Conservation (phyloP, 2,113 vertebrate genomes). For the Mustela lutreola region DNA sequence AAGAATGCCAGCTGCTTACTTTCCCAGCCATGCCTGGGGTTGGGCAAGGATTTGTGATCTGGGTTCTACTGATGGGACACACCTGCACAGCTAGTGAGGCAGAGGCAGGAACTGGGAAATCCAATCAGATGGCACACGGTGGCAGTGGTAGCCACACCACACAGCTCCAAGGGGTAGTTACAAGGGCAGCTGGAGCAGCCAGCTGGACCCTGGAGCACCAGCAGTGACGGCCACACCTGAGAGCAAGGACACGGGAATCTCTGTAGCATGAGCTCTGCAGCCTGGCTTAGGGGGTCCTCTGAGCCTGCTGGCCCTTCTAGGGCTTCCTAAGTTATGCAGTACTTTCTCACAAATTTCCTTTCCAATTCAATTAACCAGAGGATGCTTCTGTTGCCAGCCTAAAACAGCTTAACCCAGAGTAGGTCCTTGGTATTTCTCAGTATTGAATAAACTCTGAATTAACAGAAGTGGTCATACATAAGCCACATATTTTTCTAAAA, state of each 20-base stretch:
- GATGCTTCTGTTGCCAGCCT: neutral
- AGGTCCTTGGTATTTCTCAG: neutral
- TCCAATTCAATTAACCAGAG: neutral
- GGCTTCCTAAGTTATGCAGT: neutral
- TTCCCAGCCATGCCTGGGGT: neutral
- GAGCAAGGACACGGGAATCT: accelerated
- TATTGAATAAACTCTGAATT: neutral
- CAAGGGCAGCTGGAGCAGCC: neutral
- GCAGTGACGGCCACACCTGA: neutral
- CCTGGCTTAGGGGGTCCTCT: neutral
- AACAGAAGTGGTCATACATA: neutral
- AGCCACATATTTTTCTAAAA: neutral
- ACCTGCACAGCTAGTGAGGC: neutral
- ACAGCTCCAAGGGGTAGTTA: neutral
- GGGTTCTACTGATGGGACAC: neutral
- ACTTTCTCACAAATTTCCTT: neutral
- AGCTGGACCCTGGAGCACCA: neutral
- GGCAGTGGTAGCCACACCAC: neutral
- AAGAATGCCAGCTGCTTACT: neutral
- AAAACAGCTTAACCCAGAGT: neutral
- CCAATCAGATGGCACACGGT: accelerated
- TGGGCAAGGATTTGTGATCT: neutral
- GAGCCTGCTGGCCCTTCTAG: neutral
- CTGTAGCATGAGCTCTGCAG: neutral
- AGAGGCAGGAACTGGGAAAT: neutral